Evolutionary conservation across 1,140 invertebrate genomes (phyloP).

Genomic region (Bacillus rossius): DNA sequence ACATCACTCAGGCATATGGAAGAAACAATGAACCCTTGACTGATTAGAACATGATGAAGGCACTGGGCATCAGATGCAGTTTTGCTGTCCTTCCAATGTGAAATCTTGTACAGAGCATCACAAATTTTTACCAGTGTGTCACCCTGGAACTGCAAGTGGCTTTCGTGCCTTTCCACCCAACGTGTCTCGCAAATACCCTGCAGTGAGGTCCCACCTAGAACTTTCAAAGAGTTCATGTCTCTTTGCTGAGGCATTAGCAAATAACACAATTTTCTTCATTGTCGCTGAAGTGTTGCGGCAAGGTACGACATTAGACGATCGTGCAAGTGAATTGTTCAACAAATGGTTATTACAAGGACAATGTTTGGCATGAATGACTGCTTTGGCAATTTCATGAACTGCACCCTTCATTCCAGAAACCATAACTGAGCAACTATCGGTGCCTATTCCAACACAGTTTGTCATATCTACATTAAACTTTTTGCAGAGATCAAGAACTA

Average conservation of each 20-base stretch:
- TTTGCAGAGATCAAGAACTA: too few species aligned
- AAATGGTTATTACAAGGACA: conserved; percentile 26
- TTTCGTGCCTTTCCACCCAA: conserved; percentile 22
- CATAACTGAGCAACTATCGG: too few species aligned
- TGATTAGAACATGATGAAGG: conserved; percentile 12
- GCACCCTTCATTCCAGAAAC: too few species aligned
- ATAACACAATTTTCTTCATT: conserved; percentile 26
- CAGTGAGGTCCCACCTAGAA: conserved; percentile 9
- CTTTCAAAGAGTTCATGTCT: conserved; percentile 4
- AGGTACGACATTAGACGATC: conserved; percentile 13
- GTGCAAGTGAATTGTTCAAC: conserved; percentile 25
- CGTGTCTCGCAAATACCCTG: conserved; percentile 24
- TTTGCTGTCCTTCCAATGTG: conserved; percentile 7
- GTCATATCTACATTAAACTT: too few species aligned
- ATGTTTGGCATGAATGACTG: conserved; percentile 20
- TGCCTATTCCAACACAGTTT: too few species aligned
- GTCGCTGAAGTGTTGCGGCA: conserved; percentile 23
- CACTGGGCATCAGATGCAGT: conserved; percentile 16
- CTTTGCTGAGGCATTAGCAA: conserved; percentile 27
- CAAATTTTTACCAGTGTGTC: conserved; percentile 16
- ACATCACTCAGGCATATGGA: conserved; percentile 19
- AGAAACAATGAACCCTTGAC: conserved; percentile 18
- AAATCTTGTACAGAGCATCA: conserved; percentile 10
- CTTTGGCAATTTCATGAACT: conserved; percentile 17
- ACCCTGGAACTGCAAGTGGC: conserved; percentile 25